Percentiles rank a stretch among this genome's conserved stretches.
Conservation (phyloP, 2,888 invertebrate species). For the Mesorhabditis spiculigera region DNA sequence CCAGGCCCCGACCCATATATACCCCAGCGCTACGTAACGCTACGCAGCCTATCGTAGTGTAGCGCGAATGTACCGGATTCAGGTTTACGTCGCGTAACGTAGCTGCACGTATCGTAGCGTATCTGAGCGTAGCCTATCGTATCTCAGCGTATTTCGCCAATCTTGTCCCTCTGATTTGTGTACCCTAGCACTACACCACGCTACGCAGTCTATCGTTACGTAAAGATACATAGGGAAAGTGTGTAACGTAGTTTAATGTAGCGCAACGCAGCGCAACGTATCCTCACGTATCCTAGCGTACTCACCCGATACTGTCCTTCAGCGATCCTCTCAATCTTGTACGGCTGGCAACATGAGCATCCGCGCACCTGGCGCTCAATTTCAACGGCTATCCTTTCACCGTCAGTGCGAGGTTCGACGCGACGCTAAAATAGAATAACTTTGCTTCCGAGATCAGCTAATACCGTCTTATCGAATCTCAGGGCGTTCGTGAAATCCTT, state of each 20-base stretch:
- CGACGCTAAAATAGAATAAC: neutral
- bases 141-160: too few relatives aligned
- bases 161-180: too few relatives aligned
- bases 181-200: too few relatives aligned
- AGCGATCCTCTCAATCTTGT: conserved; percentile 96
- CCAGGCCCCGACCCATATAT: too few relatives aligned
- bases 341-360: conserved; percentile 95
- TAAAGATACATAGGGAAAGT: too few relatives aligned
- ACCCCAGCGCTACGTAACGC: too few relatives aligned
- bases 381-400: conserved; percentile 95
- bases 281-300: conserved; percentile 17
- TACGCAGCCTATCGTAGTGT: too few relatives aligned
- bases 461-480: conserved; percentile 23
- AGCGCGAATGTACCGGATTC: too few relatives aligned
- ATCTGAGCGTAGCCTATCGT: too few relatives aligned
- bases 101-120: too few relatives aligned
- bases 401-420: conserved; percentile 73
- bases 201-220: too few relatives aligned
- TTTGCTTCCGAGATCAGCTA: conserved; percentile 23
- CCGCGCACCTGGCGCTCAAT: conserved; percentile 91
- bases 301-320: conserved; percentile 97
- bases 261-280: neutral
- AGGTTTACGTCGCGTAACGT: too few relatives aligned
- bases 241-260: neutral
- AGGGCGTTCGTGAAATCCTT: conserved; percentile 97